phyloP scores from a whole-genome alignment of 2,113 vertebrate species.

The Dicrurus megarhynchus region DNA sequence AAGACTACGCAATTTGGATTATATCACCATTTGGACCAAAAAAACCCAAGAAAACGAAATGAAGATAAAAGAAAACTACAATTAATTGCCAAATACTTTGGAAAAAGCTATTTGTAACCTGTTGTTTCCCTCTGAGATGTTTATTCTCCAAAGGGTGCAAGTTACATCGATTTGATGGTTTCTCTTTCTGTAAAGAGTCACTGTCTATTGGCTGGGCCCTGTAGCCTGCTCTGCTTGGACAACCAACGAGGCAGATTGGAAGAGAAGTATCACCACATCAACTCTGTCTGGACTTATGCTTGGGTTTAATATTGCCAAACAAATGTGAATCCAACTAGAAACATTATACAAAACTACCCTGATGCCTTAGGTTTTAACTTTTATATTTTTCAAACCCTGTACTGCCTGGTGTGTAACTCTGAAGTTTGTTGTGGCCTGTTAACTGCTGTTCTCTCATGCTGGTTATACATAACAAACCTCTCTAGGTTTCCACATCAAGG shows the following conservation, averaged over 20 bases:
- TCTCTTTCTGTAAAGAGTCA: not conserved
- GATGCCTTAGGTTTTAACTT: too few species aligned
- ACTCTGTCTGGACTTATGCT: not conserved
- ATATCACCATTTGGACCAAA: not conserved
- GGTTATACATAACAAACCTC: too few species aligned
- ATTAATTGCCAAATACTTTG: not conserved
- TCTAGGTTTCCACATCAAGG: too few species aligned
- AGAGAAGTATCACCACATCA: not conserved
- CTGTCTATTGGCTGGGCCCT: rapidly evolving
- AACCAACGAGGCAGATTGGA: not conserved
- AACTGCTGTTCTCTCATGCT: too few species aligned
- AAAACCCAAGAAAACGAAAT: rapidly evolving
- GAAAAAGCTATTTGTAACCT: not conserved
- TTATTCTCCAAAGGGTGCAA: not conserved
- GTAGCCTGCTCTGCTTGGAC: not conserved
- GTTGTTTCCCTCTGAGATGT: not conserved
- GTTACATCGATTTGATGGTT: not conserved
- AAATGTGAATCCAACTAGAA: not conserved
- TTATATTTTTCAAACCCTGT: too few species aligned
- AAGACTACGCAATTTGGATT: not conserved
- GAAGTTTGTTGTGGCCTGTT: too few species aligned
- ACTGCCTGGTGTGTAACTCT: too few species aligned
- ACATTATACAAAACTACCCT: not conserved
- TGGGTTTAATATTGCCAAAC: not conserved
- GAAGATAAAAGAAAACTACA: not conserved